Base-by-base conservation (phyloP, 1,140 invertebrate species). In the Reticulitermes speratus region DNA sequence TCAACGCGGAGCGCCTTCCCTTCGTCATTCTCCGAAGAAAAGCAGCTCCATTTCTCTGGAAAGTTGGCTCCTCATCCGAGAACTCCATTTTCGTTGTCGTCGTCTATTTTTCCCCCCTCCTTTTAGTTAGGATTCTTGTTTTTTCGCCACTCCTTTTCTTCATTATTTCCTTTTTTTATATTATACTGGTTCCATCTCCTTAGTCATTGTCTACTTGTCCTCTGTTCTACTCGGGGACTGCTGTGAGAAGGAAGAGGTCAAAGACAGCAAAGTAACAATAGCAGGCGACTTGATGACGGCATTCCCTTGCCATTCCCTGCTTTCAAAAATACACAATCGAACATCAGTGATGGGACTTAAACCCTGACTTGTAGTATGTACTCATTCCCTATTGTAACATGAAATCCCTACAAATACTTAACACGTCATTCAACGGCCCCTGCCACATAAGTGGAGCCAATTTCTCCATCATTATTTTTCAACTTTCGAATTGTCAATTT, bases 301-400 rank as follows among this genome's bases (percentile, higher is more conserved):
- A 75, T n/a, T 25, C 65, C 65, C n/a, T 75, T 30, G n/a, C 65
- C 65, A 75, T 75, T 75, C 65, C 65, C 25, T 30, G 65, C 65
- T 75, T 75, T 75, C 65, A 75, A 75, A 75, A 75, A 75, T 75
- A 75, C 65, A 75, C 65, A 75, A 75, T 75, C 65, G n/a, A 30
- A 75, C 65, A 75, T 75, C 65, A 55, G 14, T 55, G 52, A 55
- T 55, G 52, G 52, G 52, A 5, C 14, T 55, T 55, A 55, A 21
- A 55, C 52, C 52, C 52, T 55, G 52, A 55, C 52, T 55, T 55
- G 52, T 55, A 19, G 52, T 55, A 55, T 55, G 52, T 55, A 55
- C 52, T 55, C 65, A 75, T 75, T 55, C 65, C 8, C 65, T 30
- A 75, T 75, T 75, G 65, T 75, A 75, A 75, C 14, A 75, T 30